Conservation (phyloP, 2,113 vertebrate species). For the Dipodomys merriami region DNA sequence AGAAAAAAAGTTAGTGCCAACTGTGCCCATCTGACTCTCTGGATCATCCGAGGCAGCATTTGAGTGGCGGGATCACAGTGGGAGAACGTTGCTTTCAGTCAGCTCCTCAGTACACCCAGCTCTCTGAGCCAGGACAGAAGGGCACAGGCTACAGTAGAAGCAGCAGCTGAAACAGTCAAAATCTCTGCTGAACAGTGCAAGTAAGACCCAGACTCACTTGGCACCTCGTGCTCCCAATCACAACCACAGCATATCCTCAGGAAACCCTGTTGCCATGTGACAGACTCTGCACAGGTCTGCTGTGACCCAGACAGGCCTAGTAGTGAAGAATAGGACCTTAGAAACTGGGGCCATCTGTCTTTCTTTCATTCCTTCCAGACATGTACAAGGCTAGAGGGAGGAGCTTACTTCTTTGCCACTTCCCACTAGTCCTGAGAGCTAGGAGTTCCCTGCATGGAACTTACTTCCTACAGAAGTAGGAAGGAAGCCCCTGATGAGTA, state of each 20-base stretch:
- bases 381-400: not conserved
- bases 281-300: not conserved
- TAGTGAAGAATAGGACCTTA: not conserved
- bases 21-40: not conserved
- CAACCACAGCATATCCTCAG: not conserved
- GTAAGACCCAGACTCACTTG: not conserved
- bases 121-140: not conserved
- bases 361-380: not conserved
- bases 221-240: not conserved
- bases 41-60: not conserved
- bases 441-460: not conserved
- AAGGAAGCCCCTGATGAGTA: conserved; percentile 36
- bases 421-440: not conserved
- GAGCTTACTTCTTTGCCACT: not conserved
- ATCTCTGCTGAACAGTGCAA: not conserved
- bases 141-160: not conserved
- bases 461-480: not conserved
- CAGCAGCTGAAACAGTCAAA: conserved; percentile 34
- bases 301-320: not conserved
- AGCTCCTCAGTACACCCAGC: not conserved
- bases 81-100: not conserved
- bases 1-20: too few relatives aligned
- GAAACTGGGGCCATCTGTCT: not conserved
- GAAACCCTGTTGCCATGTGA: not conserved
- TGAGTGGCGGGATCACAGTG: not conserved